These are phyloP conservation scores for Danio albolineatus DNA, from an alignment of 2,797 vertebrate genomes.

Conservation along the genomic window DNA sequence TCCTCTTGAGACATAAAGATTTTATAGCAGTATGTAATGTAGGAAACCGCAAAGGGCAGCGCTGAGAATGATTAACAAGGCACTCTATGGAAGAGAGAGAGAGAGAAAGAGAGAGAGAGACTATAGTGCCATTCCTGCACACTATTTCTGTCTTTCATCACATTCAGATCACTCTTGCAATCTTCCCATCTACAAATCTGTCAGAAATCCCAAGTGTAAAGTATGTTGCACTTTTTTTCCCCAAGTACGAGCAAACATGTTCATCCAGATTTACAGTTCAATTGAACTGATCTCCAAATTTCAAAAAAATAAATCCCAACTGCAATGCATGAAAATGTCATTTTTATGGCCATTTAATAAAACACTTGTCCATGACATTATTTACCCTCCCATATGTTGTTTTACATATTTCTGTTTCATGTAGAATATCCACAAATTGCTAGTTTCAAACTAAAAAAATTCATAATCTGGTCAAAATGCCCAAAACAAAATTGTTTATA, in stretches of 20 bases:
- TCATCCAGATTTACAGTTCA: conserved; percentile 14
- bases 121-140: not conserved
- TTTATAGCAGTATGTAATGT: conserved; percentile 40
- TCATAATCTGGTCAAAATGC: not conserved
- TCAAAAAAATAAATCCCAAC: not conserved
- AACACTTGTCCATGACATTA: not conserved
- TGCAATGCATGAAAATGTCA: not conserved
- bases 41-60: conserved; percentile 42
- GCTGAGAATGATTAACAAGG: conserved; percentile 44
- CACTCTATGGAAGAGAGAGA: conserved; percentile 16
- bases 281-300: not conserved
- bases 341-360: not conserved
- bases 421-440: too few relatives aligned
- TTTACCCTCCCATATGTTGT: not conserved
- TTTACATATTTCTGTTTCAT: not conserved
- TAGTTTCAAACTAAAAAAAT: not conserved
- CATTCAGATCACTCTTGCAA: conserved; percentile 38
- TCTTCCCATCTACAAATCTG: conserved; percentile 33
- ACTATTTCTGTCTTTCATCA: conserved; percentile 12
- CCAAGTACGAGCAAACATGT: not conserved
- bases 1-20: conserved; percentile 30
- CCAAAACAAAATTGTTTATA: not conserved
- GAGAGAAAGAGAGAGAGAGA: not conserved
- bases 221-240: not conserved
- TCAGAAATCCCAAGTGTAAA: conserved; percentile 11